Evolutionary conservation across 2,113 vertebrate species (phyloP), one percentile per base, ranked within the genome.

Genomic region (Narcine bancroftii): DNA sequence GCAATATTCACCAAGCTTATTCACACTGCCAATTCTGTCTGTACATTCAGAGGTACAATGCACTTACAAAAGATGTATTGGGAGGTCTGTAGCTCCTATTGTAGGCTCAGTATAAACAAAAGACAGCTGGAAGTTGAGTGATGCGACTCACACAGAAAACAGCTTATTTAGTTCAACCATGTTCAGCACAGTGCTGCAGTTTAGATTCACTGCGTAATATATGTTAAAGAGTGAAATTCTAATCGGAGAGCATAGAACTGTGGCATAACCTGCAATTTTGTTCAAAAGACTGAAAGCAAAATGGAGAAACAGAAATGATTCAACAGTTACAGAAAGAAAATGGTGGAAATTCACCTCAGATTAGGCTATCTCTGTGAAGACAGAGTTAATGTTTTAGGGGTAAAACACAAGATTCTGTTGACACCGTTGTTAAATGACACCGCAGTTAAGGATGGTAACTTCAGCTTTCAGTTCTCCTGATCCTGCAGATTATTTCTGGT

Each of bases 81-180:
- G 96, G 96, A 96, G 95, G 96, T 95, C 97, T 97, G 96, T 96
- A 96, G 97, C 94, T 95, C 94, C 97, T 95, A 97, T 98, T 98
- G 98, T 99, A 96, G 95, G 93, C 94, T 94, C 97, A 97, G 96
- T 96, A 97, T 98, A 98, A 99, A 99, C 98, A 98, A 96, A 97
- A 97, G 97, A 96, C 97, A 96, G 94, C 96, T 96, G 95, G 96
- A 96, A 97, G 97, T 96, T 96, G 96, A 95, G 96, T 96, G 97
- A 97, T 96, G 96, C 96, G 96, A 96, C 96, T 96, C 96, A 95
- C 95, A 94, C 93, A 95, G 96, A 96, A 96, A 95, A 94, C 93
- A 94, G 95, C 96, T 97, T 97, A 96, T 96, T 96, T 96, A 95
- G 93, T 95, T 95, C 65, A 91, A 39, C 87, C 87, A 45, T 66